These are phyloP conservation scores for Heliconius eleuchia DNA, from an alignment of 1,140 invertebrate species.

Conservation along the genomic window DNA sequence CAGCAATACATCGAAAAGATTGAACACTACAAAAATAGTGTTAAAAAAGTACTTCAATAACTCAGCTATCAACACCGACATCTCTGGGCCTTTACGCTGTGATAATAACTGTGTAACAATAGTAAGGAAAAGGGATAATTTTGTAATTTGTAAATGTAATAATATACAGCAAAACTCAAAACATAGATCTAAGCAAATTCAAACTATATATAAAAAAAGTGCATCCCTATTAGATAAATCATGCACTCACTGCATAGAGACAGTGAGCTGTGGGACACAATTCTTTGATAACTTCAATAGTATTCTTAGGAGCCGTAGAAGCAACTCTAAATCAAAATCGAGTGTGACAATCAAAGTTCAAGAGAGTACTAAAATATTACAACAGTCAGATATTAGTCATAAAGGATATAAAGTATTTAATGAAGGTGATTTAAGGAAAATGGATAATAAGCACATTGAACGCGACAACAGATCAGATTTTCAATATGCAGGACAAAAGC, in stretches of 20 bases:
- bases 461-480: neutral
- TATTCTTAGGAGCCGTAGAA: neutral
- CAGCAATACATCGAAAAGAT: conserved; percentile 17
- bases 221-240: conserved; percentile 51
- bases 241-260: conserved; percentile 51
- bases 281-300: conserved; percentile 39
- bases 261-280: conserved; percentile 52
- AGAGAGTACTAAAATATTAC: conserved; percentile 8
- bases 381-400: neutral
- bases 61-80: conserved; percentile 50
- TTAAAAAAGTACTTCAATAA: conserved; percentile 48
- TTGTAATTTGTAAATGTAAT: conserved; percentile 47
- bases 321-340: conserved; percentile 11
- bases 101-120: conserved; percentile 56
- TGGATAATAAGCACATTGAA: neutral
- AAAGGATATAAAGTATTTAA: neutral
- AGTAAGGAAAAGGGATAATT: conserved; percentile 48
- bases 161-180: conserved; percentile 37
- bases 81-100: conserved; percentile 49
- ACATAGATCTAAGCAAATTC: conserved; percentile 48
- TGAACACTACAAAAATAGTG: conserved; percentile 48
- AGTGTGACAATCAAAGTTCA: conserved; percentile 14
- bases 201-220: conserved; percentile 46
- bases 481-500: conserved; percentile 37
- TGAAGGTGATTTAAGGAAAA: neutral